These are phyloP conservation scores for Paralvinella palmiformis DNA, from an alignment of 1,140 invertebrate species.

Conservation along the genomic window DNA sequence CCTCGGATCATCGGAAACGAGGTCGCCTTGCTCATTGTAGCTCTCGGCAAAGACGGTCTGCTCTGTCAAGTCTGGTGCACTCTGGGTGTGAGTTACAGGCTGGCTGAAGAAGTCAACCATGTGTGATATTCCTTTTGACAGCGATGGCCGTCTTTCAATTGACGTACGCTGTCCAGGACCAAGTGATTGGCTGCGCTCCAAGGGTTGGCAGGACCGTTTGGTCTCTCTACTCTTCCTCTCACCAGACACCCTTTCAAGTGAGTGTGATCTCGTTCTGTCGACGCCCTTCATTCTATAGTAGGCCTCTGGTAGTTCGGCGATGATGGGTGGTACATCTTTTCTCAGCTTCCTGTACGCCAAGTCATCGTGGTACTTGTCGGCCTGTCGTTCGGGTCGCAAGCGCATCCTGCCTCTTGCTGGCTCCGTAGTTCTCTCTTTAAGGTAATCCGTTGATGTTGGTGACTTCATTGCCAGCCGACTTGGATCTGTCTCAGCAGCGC, in stretches of 20 bases:
- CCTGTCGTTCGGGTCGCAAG: constrained; percentile 20
- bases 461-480: background rate
- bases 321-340: constrained; percentile 9
- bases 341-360: constrained; percentile 15
- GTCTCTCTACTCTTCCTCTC: background rate
- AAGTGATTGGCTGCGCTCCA: background rate
- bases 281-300: background rate
- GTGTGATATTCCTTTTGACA: background rate
- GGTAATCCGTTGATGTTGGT: constrained; percentile 22
- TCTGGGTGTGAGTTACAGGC: background rate
- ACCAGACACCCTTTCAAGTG: background rate
- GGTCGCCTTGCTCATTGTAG: constrained; percentile 3
- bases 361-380: constrained; percentile 28
- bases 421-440: constrained; percentile 8
- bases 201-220: background rate
- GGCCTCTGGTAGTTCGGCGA: background rate
- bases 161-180: background rate
- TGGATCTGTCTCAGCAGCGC: background rate
- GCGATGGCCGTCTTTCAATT: background rate
- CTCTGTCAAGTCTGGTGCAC: constrained; percentile 8
- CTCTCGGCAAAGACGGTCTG: background rate
- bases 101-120: background rate
- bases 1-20: constrained; percentile 7
- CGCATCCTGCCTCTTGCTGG: constrained; percentile 4
- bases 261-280: background rate